Evolutionary conservation across 1,140 invertebrate species (phyloP).

Genomic region (Colletes latitarsis): DNA sequence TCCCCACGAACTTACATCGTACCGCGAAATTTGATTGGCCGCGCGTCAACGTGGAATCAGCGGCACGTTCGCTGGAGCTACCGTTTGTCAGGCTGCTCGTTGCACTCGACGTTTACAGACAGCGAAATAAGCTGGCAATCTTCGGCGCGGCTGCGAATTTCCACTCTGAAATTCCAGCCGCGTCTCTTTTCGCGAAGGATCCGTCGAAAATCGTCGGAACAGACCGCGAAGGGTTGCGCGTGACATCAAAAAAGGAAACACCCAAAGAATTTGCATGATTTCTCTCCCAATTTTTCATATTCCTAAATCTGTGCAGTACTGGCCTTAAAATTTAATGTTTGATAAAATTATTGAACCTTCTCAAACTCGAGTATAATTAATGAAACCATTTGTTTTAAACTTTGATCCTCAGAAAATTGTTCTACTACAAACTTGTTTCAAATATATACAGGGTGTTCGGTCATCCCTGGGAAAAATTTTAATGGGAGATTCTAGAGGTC

Average conservation of each 20-base stretch:
- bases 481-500: too few relatives aligned
- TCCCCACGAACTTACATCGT: too few relatives aligned
- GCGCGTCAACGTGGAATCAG: background rate
- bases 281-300: constrained; percentile 4
- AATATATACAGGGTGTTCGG: too few relatives aligned
- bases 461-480: too few relatives aligned
- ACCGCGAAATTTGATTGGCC: background rate
- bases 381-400: too few relatives aligned
- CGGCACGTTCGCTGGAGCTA: background rate
- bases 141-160: constrained; percentile 34
- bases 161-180: constrained; percentile 7
- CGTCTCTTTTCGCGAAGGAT: constrained; percentile 12
- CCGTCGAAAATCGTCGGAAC: constrained; percentile 35
- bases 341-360: too few relatives aligned
- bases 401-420: too few relatives aligned
- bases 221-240: background rate
- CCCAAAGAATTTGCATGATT: background rate
- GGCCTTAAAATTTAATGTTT: too few relatives aligned
- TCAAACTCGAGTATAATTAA: too few relatives aligned
- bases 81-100: constrained; percentile 24
- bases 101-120: background rate
- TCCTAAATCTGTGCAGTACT: too few relatives aligned
- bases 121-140: constrained; percentile 42
- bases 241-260: constrained; percentile 31
- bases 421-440: too few relatives aligned